These are phyloP conservation scores for Laticauda laticaudata DNA, from an alignment of 2,113 vertebrate genomes.

Conservation along the genomic window DNA sequence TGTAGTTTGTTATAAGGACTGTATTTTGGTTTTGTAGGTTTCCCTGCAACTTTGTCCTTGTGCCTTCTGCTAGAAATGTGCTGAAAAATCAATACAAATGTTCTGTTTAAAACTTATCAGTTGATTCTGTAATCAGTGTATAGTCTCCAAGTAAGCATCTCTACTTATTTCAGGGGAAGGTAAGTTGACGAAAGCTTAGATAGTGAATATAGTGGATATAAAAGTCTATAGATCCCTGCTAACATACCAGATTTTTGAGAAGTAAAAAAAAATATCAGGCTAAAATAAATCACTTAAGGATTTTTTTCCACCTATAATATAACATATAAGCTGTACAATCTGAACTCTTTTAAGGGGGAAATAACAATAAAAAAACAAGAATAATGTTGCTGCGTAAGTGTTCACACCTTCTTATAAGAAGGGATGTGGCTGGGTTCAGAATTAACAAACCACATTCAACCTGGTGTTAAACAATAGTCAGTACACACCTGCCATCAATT, in stretches of 20 bases:
- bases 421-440: not conserved
- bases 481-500: not conserved
- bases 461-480: not conserved
- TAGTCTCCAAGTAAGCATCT: not conserved
- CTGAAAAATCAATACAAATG: slow-evolving; percentile 73
- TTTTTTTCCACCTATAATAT: not conserved
- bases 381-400: not conserved
- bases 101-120: slow-evolving; percentile 46
- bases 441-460: not conserved
- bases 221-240: not conserved
- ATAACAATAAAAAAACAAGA: not conserved
- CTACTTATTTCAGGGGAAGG: not conserved
- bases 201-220: not conserved
- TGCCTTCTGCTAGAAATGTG: slow-evolving; percentile 98
- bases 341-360: not conserved
- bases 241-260: not conserved
- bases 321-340: not conserved
- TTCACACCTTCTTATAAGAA: not conserved
- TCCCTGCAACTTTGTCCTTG: slow-evolving; percentile 95
- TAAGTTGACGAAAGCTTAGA: not conserved
- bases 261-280: not conserved
- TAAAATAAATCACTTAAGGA: not conserved
- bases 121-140: not conserved
- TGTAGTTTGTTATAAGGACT: slow-evolving; percentile 94
- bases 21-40: slow-evolving; percentile 95